A percentile compares a stretch with the other conserved stretches of the same genome.
Evolutionary conservation across 2,113 vertebrate genomes (phyloP).

Genomic region (Eubucco bourcierii): DNA sequence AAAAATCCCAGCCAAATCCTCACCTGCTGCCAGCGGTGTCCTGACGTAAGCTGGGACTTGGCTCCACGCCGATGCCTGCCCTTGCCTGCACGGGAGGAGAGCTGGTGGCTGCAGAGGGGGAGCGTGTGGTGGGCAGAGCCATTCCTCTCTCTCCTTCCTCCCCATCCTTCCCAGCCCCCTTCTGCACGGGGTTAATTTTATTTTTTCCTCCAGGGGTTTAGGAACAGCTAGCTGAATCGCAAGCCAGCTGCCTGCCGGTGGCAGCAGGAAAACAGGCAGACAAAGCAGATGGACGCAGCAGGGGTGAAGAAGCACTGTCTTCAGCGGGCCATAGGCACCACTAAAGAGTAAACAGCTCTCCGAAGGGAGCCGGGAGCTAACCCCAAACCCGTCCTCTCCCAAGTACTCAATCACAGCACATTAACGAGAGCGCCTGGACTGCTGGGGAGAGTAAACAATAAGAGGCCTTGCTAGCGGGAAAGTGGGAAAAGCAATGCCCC

Average conservation of each 20-base stretch:
- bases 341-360: constrained; percentile 71
- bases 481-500: constrained; percentile 44
- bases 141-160: neutral
- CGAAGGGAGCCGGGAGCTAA: constrained; percentile 56
- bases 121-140: neutral
- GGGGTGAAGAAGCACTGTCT: constrained; percentile 68
- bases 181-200: constrained; percentile 55
- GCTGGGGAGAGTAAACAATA: constrained; percentile 61
- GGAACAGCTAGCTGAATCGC: constrained; percentile 46
- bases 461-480: constrained; percentile 39
- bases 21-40: neutral
- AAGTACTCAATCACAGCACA: constrained; percentile 61
- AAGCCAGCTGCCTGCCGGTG: constrained; percentile 71
- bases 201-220: constrained; percentile 66
- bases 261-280: constrained; percentile 69
- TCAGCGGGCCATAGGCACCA: constrained; percentile 54
- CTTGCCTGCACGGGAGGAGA: neutral
- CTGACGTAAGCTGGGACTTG: neutral
- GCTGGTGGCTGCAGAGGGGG: neutral
- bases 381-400: constrained; percentile 41
- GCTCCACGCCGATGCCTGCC: neutral
- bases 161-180: constrained; percentile 22
- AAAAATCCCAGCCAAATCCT: neutral
- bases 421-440: constrained; percentile 55
- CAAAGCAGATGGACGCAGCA: constrained; percentile 74